These are phyloP conservation scores for Agrochola lota DNA, from an alignment of 2,888 invertebrate species.

Conservation along the genomic window DNA sequence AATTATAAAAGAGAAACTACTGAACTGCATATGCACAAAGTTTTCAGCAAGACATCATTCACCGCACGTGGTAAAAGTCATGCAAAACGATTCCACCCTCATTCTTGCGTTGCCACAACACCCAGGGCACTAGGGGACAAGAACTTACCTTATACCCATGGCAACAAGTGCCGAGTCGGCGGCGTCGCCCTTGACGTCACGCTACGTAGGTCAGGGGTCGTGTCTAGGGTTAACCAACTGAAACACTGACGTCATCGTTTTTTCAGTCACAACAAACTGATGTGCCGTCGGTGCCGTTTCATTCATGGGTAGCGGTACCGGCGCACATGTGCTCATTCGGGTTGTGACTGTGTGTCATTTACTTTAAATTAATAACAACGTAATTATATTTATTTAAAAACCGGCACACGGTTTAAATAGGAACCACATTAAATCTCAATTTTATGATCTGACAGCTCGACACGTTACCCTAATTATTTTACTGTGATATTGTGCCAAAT, in stretches of 20 bases:
- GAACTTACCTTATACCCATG: slow-evolving; percentile 34
- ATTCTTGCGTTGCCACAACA: slow-evolving; percentile 5
- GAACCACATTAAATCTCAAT: no score
- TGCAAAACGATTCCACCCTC: slow-evolving; percentile 32
- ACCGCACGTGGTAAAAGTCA: slow-evolving; percentile 4
- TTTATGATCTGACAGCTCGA: no score
- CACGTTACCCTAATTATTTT: no score
- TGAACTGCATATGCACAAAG: slow-evolving; percentile 20
- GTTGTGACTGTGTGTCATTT: no score
- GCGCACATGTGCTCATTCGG: no score
- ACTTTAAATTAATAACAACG: no score
- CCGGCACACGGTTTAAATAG: no score
- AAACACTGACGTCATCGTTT: slow-evolving; percentile 49
- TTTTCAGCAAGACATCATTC: slow-evolving; percentile 7
- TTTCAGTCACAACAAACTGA: slow-evolving; percentile 47
- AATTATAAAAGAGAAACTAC: no score
- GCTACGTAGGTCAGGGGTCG: slow-evolving; percentile 47
- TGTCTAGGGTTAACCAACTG: slow-evolving; percentile 25
- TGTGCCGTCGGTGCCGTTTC: background rate
- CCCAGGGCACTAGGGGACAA: slow-evolving; percentile 16
- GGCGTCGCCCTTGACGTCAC: slow-evolving; percentile 39
- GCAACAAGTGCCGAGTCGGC: slow-evolving; percentile 36
- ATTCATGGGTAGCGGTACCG: slow-evolving; percentile 41
- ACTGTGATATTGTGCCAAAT: no score
- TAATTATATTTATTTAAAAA: no score